Conservation (phyloP, 2,888 invertebrate species). For the Lochmaea capreae region DNA sequence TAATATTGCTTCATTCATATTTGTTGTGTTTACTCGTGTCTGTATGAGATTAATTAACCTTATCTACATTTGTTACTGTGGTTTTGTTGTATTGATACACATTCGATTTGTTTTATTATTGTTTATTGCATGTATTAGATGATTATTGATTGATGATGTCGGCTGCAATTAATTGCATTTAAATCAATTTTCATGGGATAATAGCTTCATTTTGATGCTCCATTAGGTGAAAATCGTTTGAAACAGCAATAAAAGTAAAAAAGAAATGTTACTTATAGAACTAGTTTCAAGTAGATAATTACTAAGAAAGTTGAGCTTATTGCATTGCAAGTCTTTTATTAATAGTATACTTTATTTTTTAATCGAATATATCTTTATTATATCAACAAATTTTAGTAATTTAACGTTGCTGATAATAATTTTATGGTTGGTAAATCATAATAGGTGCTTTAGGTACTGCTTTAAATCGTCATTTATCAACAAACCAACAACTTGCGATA, state of each 20-base stretch:
- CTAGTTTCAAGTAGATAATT: neutral
- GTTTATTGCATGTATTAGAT: conserved; percentile 2
- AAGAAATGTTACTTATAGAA: neutral
- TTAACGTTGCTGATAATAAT: no score
- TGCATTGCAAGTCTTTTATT: neutral
- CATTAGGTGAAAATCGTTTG: neutral
- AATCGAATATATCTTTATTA: no score
- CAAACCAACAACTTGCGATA: no score
- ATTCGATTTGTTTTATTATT: neutral
- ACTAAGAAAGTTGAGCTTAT: neutral
- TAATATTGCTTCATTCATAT: conserved; percentile 13
- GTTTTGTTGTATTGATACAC: neutral
- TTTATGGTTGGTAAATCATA: no score
- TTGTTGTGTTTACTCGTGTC: neutral
- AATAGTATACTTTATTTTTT: no score
- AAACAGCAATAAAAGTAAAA: neutral
- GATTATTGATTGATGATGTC: neutral
- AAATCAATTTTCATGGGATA: neutral
- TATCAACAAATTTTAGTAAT: no score
- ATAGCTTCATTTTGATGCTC: neutral
- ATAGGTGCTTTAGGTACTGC: no score
- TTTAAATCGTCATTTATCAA: no score
- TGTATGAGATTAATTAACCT: neutral
- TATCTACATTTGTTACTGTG: conserved; percentile 8
- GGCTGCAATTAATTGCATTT: neutral